Evolutionary conservation across 2,888 invertebrate genomes (phyloP), one percentile per base, ranked within the genome.

Genomic region (Torymus aiolomorphi): DNA sequence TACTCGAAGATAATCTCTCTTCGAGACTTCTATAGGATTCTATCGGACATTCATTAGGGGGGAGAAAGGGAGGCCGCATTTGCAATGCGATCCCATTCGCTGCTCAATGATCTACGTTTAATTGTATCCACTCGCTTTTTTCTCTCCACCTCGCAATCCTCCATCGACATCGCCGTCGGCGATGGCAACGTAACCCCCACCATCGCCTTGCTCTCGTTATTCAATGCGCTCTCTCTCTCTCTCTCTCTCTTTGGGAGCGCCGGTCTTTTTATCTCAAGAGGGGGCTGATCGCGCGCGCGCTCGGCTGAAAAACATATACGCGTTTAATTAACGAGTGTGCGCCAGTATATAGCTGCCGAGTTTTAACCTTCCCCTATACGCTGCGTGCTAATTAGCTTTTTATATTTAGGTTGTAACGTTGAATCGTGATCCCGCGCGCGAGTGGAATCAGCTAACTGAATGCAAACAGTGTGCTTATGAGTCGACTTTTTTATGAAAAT

Each of bases 21-120:
- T 74, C 76, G 78, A 65, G 75, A 66, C 81, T 67, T 65, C 65
- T 66, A 31, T n/a, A n/a, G 75, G 77, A 77, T 73, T 73, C 76
- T 74, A 82, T 77, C 77, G 81, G 77, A 80, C 81, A 82, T 82
- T 79, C 81, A 79, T 82, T 82, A 82, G 66, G 69, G 13, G 20
- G 5, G 59, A 80, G 42, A 59, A n/a, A 16, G 24, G 5, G 57
- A 2, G 16, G 13, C 13, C 73, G 76, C 73, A 78, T 76, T 81
- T 81, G 76, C 78, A 76, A 78, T 73, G 57, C 78, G 75, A 78
- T 76, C 76, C 72, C 69, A 76, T 76, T 76, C 63, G 66, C 67
- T 81, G 76, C 76, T 76, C 81, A 81, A 81, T 76, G 81, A 76
- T 76, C 76, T 76, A 76, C 65, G 61, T 66, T 80, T 80, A 77